These are phyloP conservation scores for Tribolium castaneum DNA, from an alignment of 1,140 invertebrate species.

Conservation along the genomic window DNA sequence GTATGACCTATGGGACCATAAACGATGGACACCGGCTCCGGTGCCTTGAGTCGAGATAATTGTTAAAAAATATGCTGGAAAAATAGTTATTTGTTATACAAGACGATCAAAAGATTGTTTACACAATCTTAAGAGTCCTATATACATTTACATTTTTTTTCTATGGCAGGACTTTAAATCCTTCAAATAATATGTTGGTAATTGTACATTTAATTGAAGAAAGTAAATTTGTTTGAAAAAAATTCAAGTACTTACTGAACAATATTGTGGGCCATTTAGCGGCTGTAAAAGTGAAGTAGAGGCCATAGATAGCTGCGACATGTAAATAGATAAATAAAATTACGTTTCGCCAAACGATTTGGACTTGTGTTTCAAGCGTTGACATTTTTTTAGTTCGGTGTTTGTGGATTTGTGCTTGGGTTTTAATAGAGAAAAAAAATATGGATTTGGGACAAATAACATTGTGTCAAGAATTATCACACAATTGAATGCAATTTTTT, in stretches of 20 bases:
- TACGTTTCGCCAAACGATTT: neutral
- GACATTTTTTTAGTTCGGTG: neutral
- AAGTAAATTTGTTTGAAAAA: too few relatives aligned
- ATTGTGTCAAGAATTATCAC: neutral
- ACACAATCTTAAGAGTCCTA: too few relatives aligned
- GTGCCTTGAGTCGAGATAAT: neutral
- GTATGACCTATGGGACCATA: slow-evolving; percentile 19
- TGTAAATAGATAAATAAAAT: neutral
- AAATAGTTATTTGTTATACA: neutral
- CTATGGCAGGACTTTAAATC: too few relatives aligned
- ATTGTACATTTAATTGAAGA: too few relatives aligned
- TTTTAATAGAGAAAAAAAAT: neutral
- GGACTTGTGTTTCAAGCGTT: neutral
- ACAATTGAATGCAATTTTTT: neutral
- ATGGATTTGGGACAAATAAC: neutral
- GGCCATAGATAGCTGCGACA: neutral
- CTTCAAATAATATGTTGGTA: too few relatives aligned
- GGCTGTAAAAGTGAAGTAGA: neutral
- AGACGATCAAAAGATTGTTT: too few relatives aligned
- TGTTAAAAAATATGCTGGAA: neutral
- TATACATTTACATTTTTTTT: too few relatives aligned
- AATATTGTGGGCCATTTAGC: neutral
- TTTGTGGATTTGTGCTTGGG: neutral
- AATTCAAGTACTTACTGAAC: neutral
- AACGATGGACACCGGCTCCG: slow-evolving; percentile 19